Conservation (phyloP, 2,888 invertebrate species). For the Parnassius apollo region DNA sequence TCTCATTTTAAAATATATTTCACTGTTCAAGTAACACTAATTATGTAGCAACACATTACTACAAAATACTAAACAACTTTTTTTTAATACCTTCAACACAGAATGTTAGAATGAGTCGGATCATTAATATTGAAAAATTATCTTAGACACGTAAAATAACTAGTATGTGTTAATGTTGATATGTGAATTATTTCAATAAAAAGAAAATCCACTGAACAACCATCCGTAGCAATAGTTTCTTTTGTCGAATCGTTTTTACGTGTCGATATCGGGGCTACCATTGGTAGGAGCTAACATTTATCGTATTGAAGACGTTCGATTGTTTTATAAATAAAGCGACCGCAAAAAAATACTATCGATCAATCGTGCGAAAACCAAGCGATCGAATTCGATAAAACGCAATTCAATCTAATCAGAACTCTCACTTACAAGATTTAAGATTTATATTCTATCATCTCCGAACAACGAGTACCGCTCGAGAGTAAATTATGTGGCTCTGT, state of each 20-base stretch:
- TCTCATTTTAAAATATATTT: too few species aligned
- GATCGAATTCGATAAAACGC: conserved; percentile 63
- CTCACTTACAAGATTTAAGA: conserved; percentile 40
- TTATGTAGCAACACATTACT: too few species aligned
- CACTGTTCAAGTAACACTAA: too few species aligned
- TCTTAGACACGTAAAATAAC: too few species aligned
- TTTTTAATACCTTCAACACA: too few species aligned
- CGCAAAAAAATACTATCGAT: conserved; percentile 81
- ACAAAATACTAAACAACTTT: too few species aligned
- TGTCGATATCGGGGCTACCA: conserved; percentile 47
- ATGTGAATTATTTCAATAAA: neutral
- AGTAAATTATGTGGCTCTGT: conserved; percentile 31
- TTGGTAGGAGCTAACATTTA: conserved; percentile 71
- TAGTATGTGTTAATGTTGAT: too few species aligned
- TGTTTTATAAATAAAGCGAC: conserved; percentile 79
- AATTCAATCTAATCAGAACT: conserved; percentile 39
- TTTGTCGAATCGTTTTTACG: conserved; percentile 42
- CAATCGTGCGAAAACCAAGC: conserved; percentile 79
- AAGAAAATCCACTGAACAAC: neutral
- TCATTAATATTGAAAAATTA: too few species aligned
- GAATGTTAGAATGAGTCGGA: too few species aligned
- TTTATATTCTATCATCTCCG: conserved; percentile 35
- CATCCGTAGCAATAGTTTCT: conserved; percentile 27
- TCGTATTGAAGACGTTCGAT: conserved; percentile 71
- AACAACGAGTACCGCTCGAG: conserved; percentile 38